Conservation (phyloP, 2,888 invertebrate genomes). For the Harpalus rubripes region DNA sequence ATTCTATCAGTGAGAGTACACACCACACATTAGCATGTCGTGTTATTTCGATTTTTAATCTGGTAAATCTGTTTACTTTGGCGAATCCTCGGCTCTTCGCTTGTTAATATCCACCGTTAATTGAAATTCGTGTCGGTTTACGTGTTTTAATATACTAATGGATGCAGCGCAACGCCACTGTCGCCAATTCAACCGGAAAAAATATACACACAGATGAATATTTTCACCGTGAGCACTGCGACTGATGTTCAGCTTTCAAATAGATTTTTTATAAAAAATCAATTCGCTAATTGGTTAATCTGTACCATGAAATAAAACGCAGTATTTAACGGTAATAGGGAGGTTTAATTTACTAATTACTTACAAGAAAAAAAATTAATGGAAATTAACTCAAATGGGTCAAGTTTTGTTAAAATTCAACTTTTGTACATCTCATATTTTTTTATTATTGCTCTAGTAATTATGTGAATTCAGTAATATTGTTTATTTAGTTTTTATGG, state of each 20-base stretch:
- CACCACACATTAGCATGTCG: background rate
- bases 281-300: constrained; percentile 11
- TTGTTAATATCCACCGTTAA: constrained; percentile 51
- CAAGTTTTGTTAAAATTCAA: too few relatives aligned
- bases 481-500: too few relatives aligned
- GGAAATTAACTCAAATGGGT: too few relatives aligned
- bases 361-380: too few relatives aligned
- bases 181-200: constrained; percentile 63
- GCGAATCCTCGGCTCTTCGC: constrained; percentile 17
- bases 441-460: too few relatives aligned
- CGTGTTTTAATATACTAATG: constrained; percentile 64
- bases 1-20: constrained; percentile 37
- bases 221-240: constrained; percentile 47
- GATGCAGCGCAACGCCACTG: constrained; percentile 58
- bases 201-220: constrained; percentile 60
- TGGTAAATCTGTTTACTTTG: constrained; percentile 50
- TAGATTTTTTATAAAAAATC: constrained; percentile 33
- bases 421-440: too few relatives aligned
- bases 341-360: too few relatives aligned
- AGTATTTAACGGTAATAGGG: too few relatives aligned
- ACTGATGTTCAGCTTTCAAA: constrained; percentile 52
- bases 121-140: constrained; percentile 55
- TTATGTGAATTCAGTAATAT: too few relatives aligned
- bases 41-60: constrained; percentile 50
- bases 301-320: background rate